Evolutionary conservation across 2,797 vertebrate genomes (phyloP).

Genomic region (Rhynchonycteris naso): DNA sequence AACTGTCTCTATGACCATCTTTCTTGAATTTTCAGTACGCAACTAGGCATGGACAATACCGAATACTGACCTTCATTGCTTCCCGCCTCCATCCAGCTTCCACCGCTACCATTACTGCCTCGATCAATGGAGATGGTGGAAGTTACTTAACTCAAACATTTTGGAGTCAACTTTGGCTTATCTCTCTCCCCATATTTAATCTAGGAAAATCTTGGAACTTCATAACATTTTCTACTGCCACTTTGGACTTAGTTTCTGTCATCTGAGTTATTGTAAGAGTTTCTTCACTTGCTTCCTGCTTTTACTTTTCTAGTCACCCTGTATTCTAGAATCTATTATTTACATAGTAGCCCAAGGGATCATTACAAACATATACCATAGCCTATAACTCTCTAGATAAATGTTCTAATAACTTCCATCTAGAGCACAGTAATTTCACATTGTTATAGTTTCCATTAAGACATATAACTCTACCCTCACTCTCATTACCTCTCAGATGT

Average conservation of each 20-base stretch:
- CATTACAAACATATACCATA: background rate
- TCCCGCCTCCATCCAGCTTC: too few species aligned
- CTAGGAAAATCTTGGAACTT: background rate
- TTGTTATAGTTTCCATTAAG: background rate
- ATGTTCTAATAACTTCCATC: background rate
- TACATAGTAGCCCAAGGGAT: too few species aligned
- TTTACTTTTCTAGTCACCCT: background rate
- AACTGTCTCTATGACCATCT: background rate
- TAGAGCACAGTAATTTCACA: background rate
- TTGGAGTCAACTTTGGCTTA: background rate
- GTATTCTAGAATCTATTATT: background rate
- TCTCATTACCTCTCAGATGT: background rate
- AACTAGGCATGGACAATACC: too few species aligned
- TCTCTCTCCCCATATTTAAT: background rate
- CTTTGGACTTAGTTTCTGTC: background rate
- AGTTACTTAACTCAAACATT: background rate
- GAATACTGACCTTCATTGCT: background rate
- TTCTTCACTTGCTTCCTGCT: background rate
- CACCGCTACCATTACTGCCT: too few species aligned
- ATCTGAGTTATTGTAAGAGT: background rate
- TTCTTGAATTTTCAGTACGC: background rate
- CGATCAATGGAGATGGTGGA: too few species aligned
- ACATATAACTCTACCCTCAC: too few species aligned
- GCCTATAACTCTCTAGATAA: background rate
- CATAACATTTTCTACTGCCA: background rate